Evolutionary conservation across 2,113 vertebrate genomes (phyloP), one percentile per base, ranked within the genome.

Genomic region (Amphiprion ocellaris): DNA sequence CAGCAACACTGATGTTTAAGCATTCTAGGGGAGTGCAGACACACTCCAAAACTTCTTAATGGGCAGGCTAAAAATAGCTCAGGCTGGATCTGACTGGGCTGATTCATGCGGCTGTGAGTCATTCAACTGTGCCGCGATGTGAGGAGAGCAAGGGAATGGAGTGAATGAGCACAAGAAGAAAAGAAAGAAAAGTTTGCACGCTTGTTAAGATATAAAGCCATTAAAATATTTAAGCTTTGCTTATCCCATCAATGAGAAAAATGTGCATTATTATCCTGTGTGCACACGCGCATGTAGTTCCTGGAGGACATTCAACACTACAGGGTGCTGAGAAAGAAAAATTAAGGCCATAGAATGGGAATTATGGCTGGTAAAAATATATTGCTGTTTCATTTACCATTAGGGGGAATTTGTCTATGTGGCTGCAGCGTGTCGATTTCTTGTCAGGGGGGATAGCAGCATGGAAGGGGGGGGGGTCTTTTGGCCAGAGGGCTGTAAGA

Each of bases 1-100:
- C 93, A 92, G 90, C 86, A 82, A 83, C 79, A 54, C 83, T 79
- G 74, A 77, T 89, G 88, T 88, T 94, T 92, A 89, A 87, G 92
- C 90, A 94, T 94, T 93, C 93, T 62, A 26, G 82, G 63, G 76
- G 90, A 85, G 93, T 91, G 84, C 89, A 84, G 90, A 92, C 90
- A 91, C 91, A 90, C 91, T 93, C 86, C 89, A 86, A 90, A 94
- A 93, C 90, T 93, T 94, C 89, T 93, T 93, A 94, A 94, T 93
- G 91, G 93, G 83, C 58, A 79, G 47, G 82, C 89, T 94, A 94
- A 91, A 94, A 94, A 93, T 93, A 93, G 89, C 84, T 72, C 76
- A 39, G 82, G 85, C 91, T 88, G 87, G 88, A 90, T 91, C 69
- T 90, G 92, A 89, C 86, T 83, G 88, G 72, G 87, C 78, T 83